Conservation (phyloP, 2,113 vertebrate species). For the Leptodactylus fuscus region DNA sequence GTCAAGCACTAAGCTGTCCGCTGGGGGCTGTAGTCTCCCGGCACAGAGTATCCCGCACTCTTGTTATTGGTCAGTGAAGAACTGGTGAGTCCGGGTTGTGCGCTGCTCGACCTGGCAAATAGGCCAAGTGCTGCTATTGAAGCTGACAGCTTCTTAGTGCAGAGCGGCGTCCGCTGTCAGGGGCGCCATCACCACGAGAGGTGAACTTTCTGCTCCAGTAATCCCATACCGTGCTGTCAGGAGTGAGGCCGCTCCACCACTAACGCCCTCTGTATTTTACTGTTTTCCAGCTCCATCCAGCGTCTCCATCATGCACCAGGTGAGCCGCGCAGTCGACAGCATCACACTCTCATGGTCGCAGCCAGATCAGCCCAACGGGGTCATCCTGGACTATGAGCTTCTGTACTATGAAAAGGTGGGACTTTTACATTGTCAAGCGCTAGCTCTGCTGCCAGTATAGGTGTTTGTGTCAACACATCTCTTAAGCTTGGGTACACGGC, state of each 20-base stretch:
- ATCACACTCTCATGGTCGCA: conserved; percentile 97
- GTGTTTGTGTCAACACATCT: not conserved
- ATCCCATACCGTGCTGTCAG: conserved; percentile 7
- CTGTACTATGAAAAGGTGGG: conserved; percentile 94
- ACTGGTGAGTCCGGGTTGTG: not conserved
- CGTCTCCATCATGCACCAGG: conserved; percentile 96
- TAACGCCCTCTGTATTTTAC: no score
- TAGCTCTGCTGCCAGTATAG: not conserved
- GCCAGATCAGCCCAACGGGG: conserved; percentile 92
- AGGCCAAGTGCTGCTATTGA: conserved; percentile 14
- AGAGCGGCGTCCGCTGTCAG: conserved; percentile 5
- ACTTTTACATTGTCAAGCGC: not conserved
- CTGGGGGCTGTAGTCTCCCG: not conserved
- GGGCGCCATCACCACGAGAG: conserved; percentile 14
- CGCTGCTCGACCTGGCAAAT: not conserved
- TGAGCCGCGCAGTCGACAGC: conserved; percentile 86
- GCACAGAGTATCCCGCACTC: no score
- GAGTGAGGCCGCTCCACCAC: not conserved
- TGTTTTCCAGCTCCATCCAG: conserved; percentile 84
- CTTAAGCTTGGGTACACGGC: no score
- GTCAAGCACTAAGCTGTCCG: not conserved
- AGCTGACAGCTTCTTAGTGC: conserved; percentile 44
- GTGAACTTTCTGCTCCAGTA: conserved; percentile 33
- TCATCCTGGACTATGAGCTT: conserved; percentile 95
- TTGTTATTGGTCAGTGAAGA: not conserved